Conservation (phyloP, 53 echinoderm and acorn worm species). For the Pentamera pediparva region DNA sequence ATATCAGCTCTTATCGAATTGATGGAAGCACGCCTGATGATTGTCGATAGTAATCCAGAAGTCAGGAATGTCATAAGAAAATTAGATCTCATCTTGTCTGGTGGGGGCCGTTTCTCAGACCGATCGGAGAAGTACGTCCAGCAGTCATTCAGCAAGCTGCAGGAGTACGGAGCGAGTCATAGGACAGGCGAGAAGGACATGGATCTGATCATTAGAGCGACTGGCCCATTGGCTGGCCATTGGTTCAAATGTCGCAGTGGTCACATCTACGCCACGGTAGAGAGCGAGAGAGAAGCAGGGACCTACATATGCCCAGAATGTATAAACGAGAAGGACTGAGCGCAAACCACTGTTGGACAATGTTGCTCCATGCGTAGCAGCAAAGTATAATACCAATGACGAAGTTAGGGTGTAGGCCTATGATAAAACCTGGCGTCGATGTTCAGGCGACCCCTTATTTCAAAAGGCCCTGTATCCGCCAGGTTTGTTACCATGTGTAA, state of each 20-base stretch:
- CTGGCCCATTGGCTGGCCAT: slow-evolving; percentile 50
- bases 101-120: background rate
- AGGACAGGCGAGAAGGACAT: slow-evolving; percentile 45
- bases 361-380: too few species aligned
- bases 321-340: too few species aligned
- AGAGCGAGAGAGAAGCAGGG: slow-evolving; percentile 71
- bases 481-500: too few species aligned
- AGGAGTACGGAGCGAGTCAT: background rate
- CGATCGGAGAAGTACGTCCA: background rate
- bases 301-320: slow-evolving; percentile 68
- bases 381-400: too few species aligned
- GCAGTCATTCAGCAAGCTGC: background rate
- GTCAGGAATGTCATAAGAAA: background rate
- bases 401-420: too few species aligned
- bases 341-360: too few species aligned
- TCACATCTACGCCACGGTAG: slow-evolving; percentile 78
- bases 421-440: too few species aligned
- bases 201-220: slow-evolving; percentile 52
- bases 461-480: too few species aligned
- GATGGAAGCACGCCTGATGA: background rate
- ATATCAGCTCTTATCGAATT: background rate
- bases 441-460: too few species aligned
- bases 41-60: background rate
- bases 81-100: background rate
- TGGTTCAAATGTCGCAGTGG: slow-evolving; percentile 87